These are phyloP conservation scores for Cynopterus brachyotis DNA, from an alignment of 2,113 vertebrate genomes.

Conservation along the genomic window DNA sequence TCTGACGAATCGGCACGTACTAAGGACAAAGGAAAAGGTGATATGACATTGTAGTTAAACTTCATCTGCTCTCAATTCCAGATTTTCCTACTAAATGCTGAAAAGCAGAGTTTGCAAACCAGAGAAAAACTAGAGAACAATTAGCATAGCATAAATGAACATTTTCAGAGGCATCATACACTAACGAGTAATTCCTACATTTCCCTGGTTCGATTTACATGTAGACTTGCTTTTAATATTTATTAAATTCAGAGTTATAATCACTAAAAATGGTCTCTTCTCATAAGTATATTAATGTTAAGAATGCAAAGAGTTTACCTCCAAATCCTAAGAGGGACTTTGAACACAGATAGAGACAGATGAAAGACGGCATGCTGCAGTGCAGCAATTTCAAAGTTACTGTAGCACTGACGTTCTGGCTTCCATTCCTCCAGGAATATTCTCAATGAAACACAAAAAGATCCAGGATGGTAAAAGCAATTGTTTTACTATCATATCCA, in stretches of 20 bases:
- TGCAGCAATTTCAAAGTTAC: not conserved
- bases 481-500: not conserved
- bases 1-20: not conserved
- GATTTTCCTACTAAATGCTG: not conserved
- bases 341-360: slow-evolving; percentile 73
- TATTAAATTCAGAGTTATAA: not conserved
- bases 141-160: not conserved
- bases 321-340: slow-evolving; percentile 73
- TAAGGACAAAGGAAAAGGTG: slow-evolving; percentile 21
- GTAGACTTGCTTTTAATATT: slow-evolving; percentile 16
- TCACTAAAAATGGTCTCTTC: not conserved
- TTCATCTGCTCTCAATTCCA: not conserved
- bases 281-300: not conserved
- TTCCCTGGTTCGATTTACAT: not conserved
- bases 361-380: slow-evolving; percentile 70
- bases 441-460: not conserved
- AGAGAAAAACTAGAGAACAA: not conserved
- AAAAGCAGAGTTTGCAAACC: slow-evolving; percentile 25
- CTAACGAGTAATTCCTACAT: not conserved
- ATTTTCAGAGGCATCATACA: not conserved
- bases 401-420: not conserved
- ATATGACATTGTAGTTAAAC: not conserved
- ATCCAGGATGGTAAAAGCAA: not conserved
- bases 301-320: slow-evolving; percentile 63
- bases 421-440: not conserved